Evolutionary conservation across 2,113 vertebrate species (phyloP).

Genomic region (Scolopax mira): DNA sequence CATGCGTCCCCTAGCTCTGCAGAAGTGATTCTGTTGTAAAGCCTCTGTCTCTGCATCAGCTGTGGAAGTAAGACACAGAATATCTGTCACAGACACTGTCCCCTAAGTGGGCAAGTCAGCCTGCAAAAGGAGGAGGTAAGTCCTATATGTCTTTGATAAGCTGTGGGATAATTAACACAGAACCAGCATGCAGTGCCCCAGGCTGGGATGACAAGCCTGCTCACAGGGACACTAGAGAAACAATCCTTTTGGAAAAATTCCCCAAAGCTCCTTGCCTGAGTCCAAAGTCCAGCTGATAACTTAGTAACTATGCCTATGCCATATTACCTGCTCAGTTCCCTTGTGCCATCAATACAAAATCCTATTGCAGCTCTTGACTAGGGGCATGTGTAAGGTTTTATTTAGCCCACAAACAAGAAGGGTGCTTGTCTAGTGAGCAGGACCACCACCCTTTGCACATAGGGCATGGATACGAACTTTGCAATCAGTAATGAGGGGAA

Average conservation of each 20-base stretch:
- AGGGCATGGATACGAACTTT: background rate
- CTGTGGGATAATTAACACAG: background rate
- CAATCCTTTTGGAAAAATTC: background rate
- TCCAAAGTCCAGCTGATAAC: background rate
- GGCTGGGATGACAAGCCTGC: background rate
- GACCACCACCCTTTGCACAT: background rate
- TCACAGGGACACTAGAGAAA: background rate
- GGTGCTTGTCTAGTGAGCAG: background rate
- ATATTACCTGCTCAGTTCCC: background rate
- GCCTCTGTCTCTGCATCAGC: background rate
- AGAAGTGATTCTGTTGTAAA: background rate
- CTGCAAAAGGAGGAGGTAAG: background rate
- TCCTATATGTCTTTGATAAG: background rate
- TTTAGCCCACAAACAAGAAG: background rate
- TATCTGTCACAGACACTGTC: background rate
- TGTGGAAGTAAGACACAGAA: background rate
- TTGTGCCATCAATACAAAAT: background rate
- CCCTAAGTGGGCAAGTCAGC: background rate
- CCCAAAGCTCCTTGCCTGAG: background rate
- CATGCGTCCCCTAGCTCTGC: background rate
- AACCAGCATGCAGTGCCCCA: rapidly evolving
- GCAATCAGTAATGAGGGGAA: background rate
- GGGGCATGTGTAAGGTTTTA: background rate
- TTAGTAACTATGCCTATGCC: rapidly evolving
- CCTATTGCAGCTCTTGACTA: background rate